These are phyloP conservation scores for Cossypha niveicapilla DNA, from an alignment of 2,797 vertebrate genomes.

Conservation along the genomic window DNA sequence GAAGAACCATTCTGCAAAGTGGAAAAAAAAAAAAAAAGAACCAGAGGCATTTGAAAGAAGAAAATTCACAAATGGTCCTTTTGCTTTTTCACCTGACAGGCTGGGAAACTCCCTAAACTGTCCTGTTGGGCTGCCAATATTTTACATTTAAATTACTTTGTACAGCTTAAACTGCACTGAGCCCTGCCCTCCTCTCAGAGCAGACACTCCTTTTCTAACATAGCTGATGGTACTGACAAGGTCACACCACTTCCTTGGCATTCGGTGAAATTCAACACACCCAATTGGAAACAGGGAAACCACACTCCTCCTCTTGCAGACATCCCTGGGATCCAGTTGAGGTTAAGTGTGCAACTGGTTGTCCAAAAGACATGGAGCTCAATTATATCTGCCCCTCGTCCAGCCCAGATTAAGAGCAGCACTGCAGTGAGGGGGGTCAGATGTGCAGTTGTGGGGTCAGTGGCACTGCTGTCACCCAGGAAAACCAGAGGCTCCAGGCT, in stretches of 20 bases:
- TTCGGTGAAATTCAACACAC: not conserved
- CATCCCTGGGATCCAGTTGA: not conserved
- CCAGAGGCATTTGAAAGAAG: not conserved
- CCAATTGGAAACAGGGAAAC: not conserved
- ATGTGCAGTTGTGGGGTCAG: not conserved
- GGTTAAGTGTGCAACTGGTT: not conserved
- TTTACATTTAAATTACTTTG: not conserved
- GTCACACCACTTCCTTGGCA: not conserved
- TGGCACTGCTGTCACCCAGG: not conserved
- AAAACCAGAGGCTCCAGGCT: not conserved
- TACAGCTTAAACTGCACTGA: not conserved
- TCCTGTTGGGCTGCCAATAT: not conserved
- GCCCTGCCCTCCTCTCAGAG: not conserved
- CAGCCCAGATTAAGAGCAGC: not conserved
- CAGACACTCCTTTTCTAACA: not conserved
- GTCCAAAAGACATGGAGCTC: not conserved
- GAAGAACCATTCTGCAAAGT: constrained; percentile 94
- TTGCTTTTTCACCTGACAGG: constrained; percentile 2
- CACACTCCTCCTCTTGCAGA: not conserved
- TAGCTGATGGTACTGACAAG: not conserved
- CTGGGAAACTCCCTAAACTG: not conserved
- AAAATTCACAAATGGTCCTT: not conserved
- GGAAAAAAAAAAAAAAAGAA: constrained; percentile 35
- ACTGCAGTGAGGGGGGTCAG: not conserved
- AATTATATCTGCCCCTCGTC: not conserved